Percentiles rank a stretch among this genome's conserved stretches.
These are phyloP conservation scores for Prunella himalayana DNA, from an alignment of 2,113 vertebrate species.

Conservation along the genomic window DNA sequence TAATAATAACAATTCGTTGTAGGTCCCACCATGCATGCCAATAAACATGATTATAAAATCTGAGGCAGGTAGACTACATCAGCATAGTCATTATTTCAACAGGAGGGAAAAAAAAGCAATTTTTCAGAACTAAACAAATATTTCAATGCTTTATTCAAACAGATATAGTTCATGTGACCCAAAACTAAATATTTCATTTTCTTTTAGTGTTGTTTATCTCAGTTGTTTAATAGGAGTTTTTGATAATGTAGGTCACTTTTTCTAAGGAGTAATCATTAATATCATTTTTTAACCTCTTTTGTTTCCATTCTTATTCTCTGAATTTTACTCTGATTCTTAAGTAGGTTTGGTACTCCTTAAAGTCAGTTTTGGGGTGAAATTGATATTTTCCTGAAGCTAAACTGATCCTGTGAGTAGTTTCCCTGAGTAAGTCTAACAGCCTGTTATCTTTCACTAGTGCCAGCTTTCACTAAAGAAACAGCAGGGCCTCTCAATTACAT, in stretches of 20 bases:
- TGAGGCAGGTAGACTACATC: background rate
- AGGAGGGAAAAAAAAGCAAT: fast-evolving
- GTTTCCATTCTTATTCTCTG: background rate
- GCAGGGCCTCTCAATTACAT: background rate
- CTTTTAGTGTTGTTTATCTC: background rate
- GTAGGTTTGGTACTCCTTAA: background rate
- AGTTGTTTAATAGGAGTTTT: background rate
- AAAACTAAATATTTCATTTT: background rate
- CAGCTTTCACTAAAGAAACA: background rate
- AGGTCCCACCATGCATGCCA: background rate
- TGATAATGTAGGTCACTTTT: background rate
- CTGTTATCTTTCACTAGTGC: background rate
- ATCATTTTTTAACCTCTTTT: background rate
- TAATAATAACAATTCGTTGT: background rate
- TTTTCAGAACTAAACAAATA: background rate
- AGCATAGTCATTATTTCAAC: background rate
- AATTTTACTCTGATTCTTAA: background rate
- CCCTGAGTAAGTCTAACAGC: background rate
- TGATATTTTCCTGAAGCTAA: background rate
- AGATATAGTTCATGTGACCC: background rate
- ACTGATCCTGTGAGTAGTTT: background rate
- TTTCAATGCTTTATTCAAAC: background rate
- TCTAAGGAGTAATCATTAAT: background rate
- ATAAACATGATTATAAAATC: background rate
- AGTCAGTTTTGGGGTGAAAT: background rate